Evolutionary conservation across 2,113 vertebrate species (phyloP).

Genomic region (Hemibagrus wyckioides): DNA sequence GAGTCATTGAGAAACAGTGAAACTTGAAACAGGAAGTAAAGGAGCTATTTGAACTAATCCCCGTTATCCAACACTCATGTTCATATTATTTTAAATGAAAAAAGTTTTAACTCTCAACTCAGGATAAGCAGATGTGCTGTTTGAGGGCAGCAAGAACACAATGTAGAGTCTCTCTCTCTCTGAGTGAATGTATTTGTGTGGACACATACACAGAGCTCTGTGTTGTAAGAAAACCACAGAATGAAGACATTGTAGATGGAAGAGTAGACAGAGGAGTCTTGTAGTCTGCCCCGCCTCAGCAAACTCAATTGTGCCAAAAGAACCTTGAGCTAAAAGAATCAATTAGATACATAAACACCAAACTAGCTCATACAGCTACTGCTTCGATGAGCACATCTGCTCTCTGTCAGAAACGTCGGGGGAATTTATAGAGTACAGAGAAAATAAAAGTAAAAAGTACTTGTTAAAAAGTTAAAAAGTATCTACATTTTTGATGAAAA

Average conservation of each 20-base stretch:
- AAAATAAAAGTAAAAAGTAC: neutral
- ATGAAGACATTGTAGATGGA: neutral
- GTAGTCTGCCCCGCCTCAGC: neutral
- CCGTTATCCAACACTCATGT: neutral
- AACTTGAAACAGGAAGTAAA: neutral
- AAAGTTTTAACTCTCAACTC: neutral
- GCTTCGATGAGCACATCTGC: neutral
- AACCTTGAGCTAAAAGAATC: conserved; percentile 16
- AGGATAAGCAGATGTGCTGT: neutral
- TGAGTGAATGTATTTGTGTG: neutral
- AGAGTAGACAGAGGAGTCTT: conserved; percentile 13
- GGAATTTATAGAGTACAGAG: neutral
- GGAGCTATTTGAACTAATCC: neutral
- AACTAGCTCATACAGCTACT: neutral
- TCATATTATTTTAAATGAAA: neutral
- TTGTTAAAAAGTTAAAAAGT: neutral
- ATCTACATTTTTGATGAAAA: neutral
- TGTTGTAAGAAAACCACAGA: conserved; percentile 21
- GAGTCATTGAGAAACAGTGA: too few species aligned
- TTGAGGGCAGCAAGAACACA: neutral
- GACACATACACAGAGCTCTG: conserved; percentile 26
- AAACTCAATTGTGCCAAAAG: conserved; percentile 30
- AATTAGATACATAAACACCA: conserved; percentile 29
- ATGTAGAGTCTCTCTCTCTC: neutral
- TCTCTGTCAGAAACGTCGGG: neutral